Evolutionary conservation across 1,140 invertebrate genomes (phyloP), one percentile per base, ranked within the genome.

Genomic region (Papilio helenus): DNA sequence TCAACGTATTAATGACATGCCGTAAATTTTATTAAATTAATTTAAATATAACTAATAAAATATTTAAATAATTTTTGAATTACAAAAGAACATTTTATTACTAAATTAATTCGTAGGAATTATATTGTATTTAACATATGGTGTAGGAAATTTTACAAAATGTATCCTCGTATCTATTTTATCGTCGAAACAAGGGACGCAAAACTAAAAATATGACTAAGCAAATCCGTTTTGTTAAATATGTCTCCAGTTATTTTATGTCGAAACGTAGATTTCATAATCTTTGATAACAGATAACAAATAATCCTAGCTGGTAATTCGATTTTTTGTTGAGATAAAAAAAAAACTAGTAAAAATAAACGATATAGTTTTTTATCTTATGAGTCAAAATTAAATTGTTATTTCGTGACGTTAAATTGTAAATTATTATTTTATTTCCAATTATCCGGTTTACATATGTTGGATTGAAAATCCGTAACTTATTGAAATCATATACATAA

Each of bases 231-330:
- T 49, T 18, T 49, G 46, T 16, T 49, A 12, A 46, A 46, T 18
- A 49, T 49, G 14, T 49, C 16, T 49, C 5, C 16, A 49, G 46
- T 49, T 46, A 51, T 51, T 55, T 55, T 7, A 55, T 18, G 16
- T 49, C 10, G 23, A 68, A 29, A 29, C 12, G 26, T 68, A 16
- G 26, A 68, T 65, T 34, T 34, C 65, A 20, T 46, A 65, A 68
- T 61, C 72, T 44, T 26, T 29, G 23, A 58, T 72, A 26, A 71
- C 71, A 81, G 23, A 72, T 72, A 29, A 71, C 51, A 81, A 23
- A 73, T 72, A 42, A 81, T 51, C 65, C 9, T 55, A 26, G 34
- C 44, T 68, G 18, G 61, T 68, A 68, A 68, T 34, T 34, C 26
- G 20, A 23, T 61, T 61, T 26, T 26, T 26, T 8, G 7, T 61